Base-by-base conservation (phyloP, 2,113 vertebrate genomes). In the Oncorhynchus kisutch region DNA sequence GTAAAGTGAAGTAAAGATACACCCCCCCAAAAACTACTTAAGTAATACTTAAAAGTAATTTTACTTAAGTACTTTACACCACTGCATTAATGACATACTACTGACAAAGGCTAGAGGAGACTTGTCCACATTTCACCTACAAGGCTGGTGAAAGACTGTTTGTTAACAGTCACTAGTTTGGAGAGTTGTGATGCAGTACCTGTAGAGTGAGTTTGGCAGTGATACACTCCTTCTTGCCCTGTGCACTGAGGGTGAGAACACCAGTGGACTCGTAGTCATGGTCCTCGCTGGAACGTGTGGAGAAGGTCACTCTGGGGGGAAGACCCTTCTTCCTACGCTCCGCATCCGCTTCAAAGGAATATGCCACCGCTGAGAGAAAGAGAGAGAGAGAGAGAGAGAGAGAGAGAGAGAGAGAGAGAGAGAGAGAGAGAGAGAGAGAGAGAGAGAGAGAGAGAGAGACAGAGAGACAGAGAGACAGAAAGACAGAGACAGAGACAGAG, bases 261-360 rank as follows among this genome's bases (percentile, higher is more conserved):
- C 93, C 94, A 18, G 78, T 91, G 1, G 89, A 87, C 75, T 91
- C 82, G 65, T 82, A 89, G 66, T 91, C 88, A 0, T 82, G 79
- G 0, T 76, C 85, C 5, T 84, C 7, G 7, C 3, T 0, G 4
- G 75, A 22, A 4, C 22, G 71, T 2, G 75, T 82, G 34, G 1
- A 57, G 87, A 98, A 96, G 4, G 77, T 82, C 1, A 95, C 95
- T 85, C 98, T 93, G 0, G 95, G 86, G 0, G 80, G 90, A 31
- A 95, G 88, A 1, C 89, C 88, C 3, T 86, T 82, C 74, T 89
- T 90, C 77, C 82, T 91, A 70, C 93, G 87, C 65, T 95, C 94
- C 0, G 90, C 91, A 73, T 99, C 98, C 2, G 90, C 95, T 27
- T 93, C 91, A 12, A 99, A 81, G 0, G 83, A 85, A 75, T 95